Conservation (phyloP, 2,113 vertebrate genomes). For the Atractosteus spatula region DNA sequence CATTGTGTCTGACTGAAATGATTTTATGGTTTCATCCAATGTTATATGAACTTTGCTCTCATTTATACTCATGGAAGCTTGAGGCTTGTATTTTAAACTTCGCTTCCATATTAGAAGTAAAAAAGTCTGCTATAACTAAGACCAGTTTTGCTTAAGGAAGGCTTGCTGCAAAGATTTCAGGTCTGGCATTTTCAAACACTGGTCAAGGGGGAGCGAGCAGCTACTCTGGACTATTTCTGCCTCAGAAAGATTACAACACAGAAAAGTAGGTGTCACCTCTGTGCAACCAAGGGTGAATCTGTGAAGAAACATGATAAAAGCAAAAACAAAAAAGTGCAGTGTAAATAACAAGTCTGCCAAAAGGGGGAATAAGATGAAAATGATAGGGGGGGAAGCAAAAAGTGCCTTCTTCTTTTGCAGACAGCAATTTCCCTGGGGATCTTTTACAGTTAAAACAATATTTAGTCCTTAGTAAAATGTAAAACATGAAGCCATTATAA, state of each 20-base stretch:
- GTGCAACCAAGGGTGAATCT: neutral
- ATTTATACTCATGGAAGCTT: neutral
- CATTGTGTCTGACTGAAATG: neutral
- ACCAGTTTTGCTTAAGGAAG: neutral
- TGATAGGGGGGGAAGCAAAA: neutral
- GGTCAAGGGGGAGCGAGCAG: constrained; percentile 1
- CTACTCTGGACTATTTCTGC: neutral
- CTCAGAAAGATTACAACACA: neutral
- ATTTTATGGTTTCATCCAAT: neutral
- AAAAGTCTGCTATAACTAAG: neutral
- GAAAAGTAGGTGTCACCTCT: neutral
- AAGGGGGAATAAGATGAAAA: neutral
- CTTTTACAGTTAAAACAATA: neutral
- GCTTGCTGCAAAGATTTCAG: neutral
- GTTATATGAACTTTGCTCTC: neutral
- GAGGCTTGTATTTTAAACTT: neutral
- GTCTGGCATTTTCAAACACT: neutral
- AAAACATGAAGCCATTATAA: too few relatives aligned
- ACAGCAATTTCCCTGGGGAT: neutral
- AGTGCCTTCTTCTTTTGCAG: neutral
- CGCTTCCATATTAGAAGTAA: neutral
- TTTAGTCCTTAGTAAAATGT: too few relatives aligned
- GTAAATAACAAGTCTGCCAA: neutral
- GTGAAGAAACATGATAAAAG: neutral
- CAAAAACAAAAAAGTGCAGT: neutral